These are phyloP conservation scores for Andrena fulva DNA, from an alignment of 2,888 invertebrate species.

Conservation along the genomic window DNA sequence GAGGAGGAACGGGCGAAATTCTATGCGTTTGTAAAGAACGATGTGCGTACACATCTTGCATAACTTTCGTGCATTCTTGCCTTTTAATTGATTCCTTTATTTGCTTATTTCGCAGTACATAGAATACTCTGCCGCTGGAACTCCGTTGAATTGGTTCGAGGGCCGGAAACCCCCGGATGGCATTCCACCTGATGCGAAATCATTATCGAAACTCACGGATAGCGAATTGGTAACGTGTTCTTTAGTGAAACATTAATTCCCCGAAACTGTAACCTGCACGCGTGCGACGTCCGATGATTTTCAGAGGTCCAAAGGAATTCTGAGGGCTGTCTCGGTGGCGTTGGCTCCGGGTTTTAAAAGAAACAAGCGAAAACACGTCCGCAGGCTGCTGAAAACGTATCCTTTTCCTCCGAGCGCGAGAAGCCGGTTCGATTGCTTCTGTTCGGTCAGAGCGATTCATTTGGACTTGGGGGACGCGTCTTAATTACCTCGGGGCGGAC, in stretches of 20 bases:
- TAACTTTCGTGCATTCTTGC: background rate
- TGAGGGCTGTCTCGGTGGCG: slow-evolving; percentile 67
- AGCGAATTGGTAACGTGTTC: slow-evolving; percentile 67
- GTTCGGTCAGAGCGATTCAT: background rate
- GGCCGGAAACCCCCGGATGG: slow-evolving; percentile 72
- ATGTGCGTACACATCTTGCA: slow-evolving; percentile 64
- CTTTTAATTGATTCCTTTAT: background rate
- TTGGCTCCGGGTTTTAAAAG: slow-evolving; percentile 67
- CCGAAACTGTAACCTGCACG: background rate
- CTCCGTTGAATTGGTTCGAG: slow-evolving; percentile 78
- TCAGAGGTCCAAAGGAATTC: slow-evolving; percentile 66
- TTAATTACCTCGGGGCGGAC: slow-evolving; percentile 28
- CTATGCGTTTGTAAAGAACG: slow-evolving; percentile 72
- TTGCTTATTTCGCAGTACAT: slow-evolving; percentile 70
- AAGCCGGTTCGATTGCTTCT: background rate
- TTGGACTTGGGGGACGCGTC: slow-evolving; percentile 29
- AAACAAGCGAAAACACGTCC: slow-evolving; percentile 49
- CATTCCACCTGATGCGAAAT: slow-evolving; percentile 72
- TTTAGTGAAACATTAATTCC: background rate
- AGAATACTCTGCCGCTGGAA: slow-evolving; percentile 72
- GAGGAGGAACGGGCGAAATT: slow-evolving; percentile 56
- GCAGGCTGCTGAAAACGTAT: slow-evolving; percentile 79
- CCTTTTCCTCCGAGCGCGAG: slow-evolving; percentile 70
- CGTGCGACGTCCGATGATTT: slow-evolving; percentile 12
- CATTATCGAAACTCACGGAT: slow-evolving; percentile 61